Conservation (phyloP, 2,113 vertebrate species). For the Peromyscus maniculatus region DNA sequence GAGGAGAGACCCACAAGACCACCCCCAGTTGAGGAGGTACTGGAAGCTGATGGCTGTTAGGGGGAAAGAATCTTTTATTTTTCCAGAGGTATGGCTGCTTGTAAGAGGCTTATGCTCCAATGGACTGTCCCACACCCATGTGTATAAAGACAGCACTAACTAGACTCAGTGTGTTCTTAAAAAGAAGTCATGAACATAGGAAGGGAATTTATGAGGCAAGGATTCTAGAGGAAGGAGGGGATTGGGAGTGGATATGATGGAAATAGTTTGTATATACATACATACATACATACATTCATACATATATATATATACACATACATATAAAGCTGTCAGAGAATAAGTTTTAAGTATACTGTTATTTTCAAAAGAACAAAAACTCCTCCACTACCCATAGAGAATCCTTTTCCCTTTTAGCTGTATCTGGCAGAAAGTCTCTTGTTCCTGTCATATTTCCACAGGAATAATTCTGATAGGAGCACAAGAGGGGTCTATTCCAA, state of each 20-base stretch:
- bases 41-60: background rate
- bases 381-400: background rate
- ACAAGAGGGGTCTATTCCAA: background rate
- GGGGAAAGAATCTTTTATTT: background rate
- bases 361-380: background rate
- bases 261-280: background rate
- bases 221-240: background rate
- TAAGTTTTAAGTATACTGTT: background rate
- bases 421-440: conserved; percentile 2
- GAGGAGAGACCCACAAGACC: background rate
- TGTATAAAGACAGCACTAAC: background rate
- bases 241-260: background rate
- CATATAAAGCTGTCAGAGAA: background rate
- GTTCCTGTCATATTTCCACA: background rate
- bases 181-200: background rate
- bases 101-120: background rate
- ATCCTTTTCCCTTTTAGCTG: background rate
- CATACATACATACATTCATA: no score
- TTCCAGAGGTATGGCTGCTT: background rate
- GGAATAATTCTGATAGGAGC: background rate
- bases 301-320: background rate
- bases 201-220: background rate
- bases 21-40: background rate
- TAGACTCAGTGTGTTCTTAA: background rate
- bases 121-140: background rate